Percentiles rank a stretch among this genome's conserved stretches.
These are phyloP conservation scores for Anarrhichthys ocellatus DNA, from an alignment of 2,113 vertebrate species.

Conservation along the genomic window DNA sequence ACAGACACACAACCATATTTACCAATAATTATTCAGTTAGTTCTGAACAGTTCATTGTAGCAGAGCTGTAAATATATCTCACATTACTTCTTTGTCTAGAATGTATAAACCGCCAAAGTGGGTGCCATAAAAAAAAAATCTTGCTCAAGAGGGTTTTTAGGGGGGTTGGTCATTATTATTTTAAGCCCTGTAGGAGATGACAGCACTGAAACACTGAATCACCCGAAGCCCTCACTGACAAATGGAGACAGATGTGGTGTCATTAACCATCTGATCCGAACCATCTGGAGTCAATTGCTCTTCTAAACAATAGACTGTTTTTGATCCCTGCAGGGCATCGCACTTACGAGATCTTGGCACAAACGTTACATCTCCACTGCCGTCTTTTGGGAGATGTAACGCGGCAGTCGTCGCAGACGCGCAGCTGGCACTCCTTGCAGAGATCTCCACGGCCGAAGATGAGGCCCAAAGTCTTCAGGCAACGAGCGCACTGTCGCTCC, in stretches of 20 bases:
- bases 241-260: slow-evolving; percentile 30
- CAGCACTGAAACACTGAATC: slow-evolving; percentile 8
- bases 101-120: neutral
- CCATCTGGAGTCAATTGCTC: slow-evolving; percentile 26
- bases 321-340: neutral
- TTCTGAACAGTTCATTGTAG: neutral
- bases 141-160: neutral
- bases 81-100: neutral
- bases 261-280: slow-evolving; percentile 41
- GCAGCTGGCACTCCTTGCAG: slow-evolving; percentile 86
- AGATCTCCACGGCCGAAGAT: slow-evolving; percentile 91
- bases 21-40: neutral
- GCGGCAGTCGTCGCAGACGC: slow-evolving; percentile 88
- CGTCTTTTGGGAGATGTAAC: slow-evolving; percentile 69
- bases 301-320: neutral
- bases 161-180: neutral
- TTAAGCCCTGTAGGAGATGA: neutral
- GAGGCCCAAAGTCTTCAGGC: slow-evolving; percentile 89
- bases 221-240: slow-evolving; percentile 13
- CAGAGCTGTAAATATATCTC: neutral
- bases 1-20: neutral
- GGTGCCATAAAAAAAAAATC: neutral
- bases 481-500: slow-evolving; percentile 88
- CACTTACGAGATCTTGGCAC: slow-evolving; percentile 94
- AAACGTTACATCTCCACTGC: slow-evolving; percentile 90